phyloP scores from a whole-genome alignment of 1,140 invertebrate genomes.

The Atta texana region DNA sequence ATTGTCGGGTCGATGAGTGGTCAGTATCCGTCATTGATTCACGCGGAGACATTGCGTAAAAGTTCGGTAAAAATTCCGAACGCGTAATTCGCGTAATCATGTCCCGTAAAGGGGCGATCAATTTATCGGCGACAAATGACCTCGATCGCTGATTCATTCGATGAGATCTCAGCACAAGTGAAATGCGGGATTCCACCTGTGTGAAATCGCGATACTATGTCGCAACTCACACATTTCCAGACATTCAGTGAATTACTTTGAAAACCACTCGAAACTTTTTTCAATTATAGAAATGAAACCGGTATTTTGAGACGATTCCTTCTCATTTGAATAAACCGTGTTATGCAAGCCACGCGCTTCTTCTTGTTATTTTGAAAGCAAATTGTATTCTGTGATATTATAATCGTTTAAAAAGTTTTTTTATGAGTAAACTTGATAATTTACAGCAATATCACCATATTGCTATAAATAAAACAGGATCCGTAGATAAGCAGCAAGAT shows the following conservation, averaged over 20 bases:
- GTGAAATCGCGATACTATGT: not conserved
- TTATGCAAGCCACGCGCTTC: constrained; percentile 35
- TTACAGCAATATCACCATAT: not conserved
- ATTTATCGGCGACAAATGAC: constrained; percentile 18
- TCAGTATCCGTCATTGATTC: constrained; percentile 71
- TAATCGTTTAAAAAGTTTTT: not conserved
- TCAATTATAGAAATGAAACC: constrained; percentile 23
- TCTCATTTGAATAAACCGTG: constrained; percentile 32
- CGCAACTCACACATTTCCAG: constrained; percentile 1
- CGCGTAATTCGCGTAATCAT: constrained; percentile 50
- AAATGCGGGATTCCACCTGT: constrained; percentile 34
- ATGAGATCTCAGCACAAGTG: constrained; percentile 7
- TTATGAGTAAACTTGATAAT: not conserved
- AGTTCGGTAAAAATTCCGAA: constrained; percentile 57
- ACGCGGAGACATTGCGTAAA: constrained; percentile 69
- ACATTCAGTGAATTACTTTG: not conserved
- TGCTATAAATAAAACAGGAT: not conserved
- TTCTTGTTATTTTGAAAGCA: not conserved
- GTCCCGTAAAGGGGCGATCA: constrained; percentile 56
- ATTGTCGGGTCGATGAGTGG: not conserved
- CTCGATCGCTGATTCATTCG: constrained; percentile 64
- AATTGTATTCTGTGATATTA: not conserved
- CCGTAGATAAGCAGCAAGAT: not conserved
- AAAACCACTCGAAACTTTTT: not conserved
- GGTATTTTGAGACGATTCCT: constrained; percentile 22